A percentile compares a stretch with the other conserved stretches of the same genome.
Evolutionary conservation across 2,888 invertebrate species (phyloP).

Genomic region (Pyrochroa serraticornis): DNA sequence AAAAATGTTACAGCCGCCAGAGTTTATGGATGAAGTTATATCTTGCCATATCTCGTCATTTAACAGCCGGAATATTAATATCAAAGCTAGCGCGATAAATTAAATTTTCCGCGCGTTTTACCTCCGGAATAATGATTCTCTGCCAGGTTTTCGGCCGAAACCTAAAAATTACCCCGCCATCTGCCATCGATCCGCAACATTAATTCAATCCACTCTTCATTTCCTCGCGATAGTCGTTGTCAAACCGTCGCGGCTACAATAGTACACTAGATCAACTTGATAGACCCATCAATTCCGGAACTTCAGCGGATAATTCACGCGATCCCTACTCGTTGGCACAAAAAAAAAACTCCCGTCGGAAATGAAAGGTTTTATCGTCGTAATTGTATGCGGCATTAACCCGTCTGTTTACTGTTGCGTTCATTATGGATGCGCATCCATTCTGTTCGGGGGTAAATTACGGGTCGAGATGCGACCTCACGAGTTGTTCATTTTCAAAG

Average conservation of each 20-base stretch:
- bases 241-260: slow-evolving; percentile 23
- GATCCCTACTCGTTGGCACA: background rate
- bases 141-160: background rate
- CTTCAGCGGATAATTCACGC: slow-evolving; percentile 28
- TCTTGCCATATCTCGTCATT: slow-evolving; percentile 31
- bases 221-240: background rate
- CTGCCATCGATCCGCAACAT: background rate
- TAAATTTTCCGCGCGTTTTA: slow-evolving; percentile 16
- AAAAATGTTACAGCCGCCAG: slow-evolving; percentile 23
- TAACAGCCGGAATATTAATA: slow-evolving; percentile 32
- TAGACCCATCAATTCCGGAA: slow-evolving; percentile 34
- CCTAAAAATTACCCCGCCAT: background rate
- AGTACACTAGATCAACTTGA: slow-evolving; percentile 38
- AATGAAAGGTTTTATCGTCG: slow-evolving; percentile 18
- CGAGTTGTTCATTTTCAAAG: slow-evolving; percentile 27
- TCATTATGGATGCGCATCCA: slow-evolving; percentile 27
- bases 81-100: slow-evolving; percentile 22
- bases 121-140: background rate
- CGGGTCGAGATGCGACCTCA: slow-evolving; percentile 24
- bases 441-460: slow-evolving; percentile 23
- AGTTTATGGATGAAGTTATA: slow-evolving; percentile 29
- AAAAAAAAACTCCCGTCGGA: slow-evolving; percentile 14
- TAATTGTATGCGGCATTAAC: slow-evolving; percentile 20
- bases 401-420: slow-evolving; percentile 26
- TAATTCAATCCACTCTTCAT: background rate